Evolutionary conservation across 2,888 invertebrate species (phyloP).

Genomic region (Pammene fasciana): DNA sequence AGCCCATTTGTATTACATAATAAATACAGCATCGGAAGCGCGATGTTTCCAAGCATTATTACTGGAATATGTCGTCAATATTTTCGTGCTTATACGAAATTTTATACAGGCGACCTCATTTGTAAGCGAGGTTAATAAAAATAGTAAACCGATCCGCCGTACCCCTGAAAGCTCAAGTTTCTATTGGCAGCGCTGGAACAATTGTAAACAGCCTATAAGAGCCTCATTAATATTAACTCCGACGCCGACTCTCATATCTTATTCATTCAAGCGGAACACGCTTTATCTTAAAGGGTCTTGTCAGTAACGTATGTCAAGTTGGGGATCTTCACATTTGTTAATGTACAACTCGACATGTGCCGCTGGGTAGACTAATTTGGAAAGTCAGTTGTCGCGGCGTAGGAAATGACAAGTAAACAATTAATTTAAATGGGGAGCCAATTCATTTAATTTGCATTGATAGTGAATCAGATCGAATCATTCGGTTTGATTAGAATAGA

Average conservation of each 20-base stretch:
- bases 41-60: no score
- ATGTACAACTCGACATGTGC: constrained; percentile 29
- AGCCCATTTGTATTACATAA: no score
- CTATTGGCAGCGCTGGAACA: constrained; percentile 42
- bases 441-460: constrained; percentile 2
- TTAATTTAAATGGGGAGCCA: neutral
- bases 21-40: no score
- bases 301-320: constrained; percentile 38
- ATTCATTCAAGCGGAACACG: constrained; percentile 52
- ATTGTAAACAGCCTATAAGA: constrained; percentile 53
- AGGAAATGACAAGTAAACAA: constrained; percentile 8
- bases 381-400: neutral
- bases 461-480: neutral
- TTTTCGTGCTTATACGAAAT: no score
- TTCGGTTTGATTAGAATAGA: no score
- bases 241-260: constrained; percentile 51
- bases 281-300: constrained; percentile 48
- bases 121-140: no score
- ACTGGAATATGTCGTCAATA: no score
- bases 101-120: no score
- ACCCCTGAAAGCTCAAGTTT: neutral
- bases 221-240: constrained; percentile 54
- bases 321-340: constrained; percentile 34
- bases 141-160: neutral
- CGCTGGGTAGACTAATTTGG: constrained; percentile 14